Evolutionary conservation across 2,113 vertebrate species (phyloP).

Genomic region (Microtus richardsoni): DNA sequence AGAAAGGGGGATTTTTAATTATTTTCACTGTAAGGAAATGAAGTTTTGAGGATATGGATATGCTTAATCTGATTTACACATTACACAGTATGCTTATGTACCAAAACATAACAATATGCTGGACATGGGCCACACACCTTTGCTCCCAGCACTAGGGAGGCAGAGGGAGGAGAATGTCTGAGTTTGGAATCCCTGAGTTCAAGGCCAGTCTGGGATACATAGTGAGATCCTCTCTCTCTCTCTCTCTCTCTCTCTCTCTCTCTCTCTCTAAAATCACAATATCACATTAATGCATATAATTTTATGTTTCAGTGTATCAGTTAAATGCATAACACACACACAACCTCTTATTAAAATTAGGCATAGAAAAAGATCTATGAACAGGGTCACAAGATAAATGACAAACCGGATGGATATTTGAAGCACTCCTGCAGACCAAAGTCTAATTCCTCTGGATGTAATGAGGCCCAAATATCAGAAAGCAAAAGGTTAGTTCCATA

Average conservation of each 20-base stretch:
- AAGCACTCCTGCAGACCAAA: neutral
- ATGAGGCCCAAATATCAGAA: slow-evolving; percentile 4
- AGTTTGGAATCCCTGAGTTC: neutral
- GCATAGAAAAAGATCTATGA: neutral
- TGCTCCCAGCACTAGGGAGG: neutral
- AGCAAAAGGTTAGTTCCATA: neutral
- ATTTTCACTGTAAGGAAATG: neutral
- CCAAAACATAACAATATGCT: neutral
- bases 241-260: no score
- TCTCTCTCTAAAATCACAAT: neutral
- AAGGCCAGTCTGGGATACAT: neutral
- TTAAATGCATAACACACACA: neutral
- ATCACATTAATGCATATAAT: neutral
- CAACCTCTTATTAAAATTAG: neutral
- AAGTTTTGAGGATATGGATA: neutral
- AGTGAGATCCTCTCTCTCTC: neutral
- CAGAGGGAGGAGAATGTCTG: neutral
- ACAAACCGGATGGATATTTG: slow-evolving; percentile 5
- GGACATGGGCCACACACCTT: no score
- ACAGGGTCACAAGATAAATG: slow-evolving; percentile 43
- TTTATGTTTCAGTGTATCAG: neutral
- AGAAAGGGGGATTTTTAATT: neutral
- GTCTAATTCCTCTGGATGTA: neutral
- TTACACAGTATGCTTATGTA: neutral
- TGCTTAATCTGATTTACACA: neutral